Evolutionary conservation across 2,888 invertebrate species (phyloP).

Genomic region (Arrhopalites spinosus): DNA sequence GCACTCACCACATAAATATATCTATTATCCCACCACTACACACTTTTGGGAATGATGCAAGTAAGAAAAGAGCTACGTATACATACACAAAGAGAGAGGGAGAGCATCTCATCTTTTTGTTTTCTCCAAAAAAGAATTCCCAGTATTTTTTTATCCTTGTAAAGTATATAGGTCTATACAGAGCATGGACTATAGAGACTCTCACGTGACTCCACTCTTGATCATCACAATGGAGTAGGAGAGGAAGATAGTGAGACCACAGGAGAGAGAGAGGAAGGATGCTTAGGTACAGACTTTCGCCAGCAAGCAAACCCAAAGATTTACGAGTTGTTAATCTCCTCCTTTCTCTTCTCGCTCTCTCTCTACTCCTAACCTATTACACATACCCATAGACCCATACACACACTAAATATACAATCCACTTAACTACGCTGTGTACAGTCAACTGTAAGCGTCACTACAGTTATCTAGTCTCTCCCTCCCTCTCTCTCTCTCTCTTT

Average conservation of each 20-base stretch:
- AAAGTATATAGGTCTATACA: background rate
- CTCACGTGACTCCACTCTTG: background rate
- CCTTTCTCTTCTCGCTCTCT: constrained; percentile 18
- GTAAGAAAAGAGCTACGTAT: background rate
- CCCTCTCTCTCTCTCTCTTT: background rate
- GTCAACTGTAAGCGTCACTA: background rate
- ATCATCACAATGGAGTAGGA: constrained; percentile 11
- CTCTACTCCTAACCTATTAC: constrained; percentile 14
- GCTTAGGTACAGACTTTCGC: constrained; percentile 15
- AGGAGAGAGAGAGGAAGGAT: constrained; percentile 11
- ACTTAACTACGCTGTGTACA: constrained; percentile 9
- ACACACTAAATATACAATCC: constrained; percentile 15
- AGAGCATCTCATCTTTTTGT: no score
- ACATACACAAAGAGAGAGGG: background rate
- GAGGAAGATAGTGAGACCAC: background rate
- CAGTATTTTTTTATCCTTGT: no score
- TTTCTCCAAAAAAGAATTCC: no score
- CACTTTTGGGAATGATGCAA: background rate
- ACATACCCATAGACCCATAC: background rate
- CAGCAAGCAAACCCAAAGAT: constrained; percentile 13
- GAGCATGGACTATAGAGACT: background rate
- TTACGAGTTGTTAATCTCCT: constrained; percentile 26
- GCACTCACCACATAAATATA: constrained; percentile 10
- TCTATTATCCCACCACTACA: background rate
- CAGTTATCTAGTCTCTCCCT: background rate